These are phyloP conservation scores for Lophotriccus pileatus DNA, from an alignment of 2,797 vertebrate genomes.

Conservation along the genomic window DNA sequence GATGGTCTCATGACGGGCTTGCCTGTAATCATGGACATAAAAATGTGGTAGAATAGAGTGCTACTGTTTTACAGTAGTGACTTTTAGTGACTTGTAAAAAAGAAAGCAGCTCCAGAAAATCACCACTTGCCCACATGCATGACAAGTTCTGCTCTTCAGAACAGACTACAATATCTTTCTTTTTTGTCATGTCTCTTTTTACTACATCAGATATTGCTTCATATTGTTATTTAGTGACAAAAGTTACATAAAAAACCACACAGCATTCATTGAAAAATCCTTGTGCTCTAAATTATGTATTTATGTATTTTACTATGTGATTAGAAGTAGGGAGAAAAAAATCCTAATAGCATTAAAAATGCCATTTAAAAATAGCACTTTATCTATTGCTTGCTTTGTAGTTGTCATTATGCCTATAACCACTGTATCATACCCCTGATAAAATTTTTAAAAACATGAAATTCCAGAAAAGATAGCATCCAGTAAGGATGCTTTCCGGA, in stretches of 20 bases:
- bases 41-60: background rate
- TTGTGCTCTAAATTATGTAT: background rate
- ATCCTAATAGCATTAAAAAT: background rate
- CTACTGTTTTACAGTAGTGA: background rate
- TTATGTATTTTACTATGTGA: background rate
- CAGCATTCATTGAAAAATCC: background rate
- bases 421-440: background rate
- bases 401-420: background rate
- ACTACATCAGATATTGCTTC: background rate
- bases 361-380: background rate
- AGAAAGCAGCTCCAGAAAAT: constrained; percentile 24
- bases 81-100: background rate
- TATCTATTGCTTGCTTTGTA: background rate
- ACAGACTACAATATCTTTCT: background rate
- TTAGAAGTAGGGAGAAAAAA: background rate
- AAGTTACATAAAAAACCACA: background rate
- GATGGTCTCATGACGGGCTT: background rate
- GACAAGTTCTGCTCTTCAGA: background rate
- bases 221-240: background rate
- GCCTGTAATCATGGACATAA: background rate
- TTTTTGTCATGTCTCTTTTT: background rate
- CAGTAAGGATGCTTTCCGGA: background rate
- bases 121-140: constrained; percentile 2
- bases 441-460: background rate
- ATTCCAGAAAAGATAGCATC: background rate